Evolutionary conservation across 1,140 invertebrate genomes (phyloP).

Genomic region (Holcopasites calliopsidis): DNA sequence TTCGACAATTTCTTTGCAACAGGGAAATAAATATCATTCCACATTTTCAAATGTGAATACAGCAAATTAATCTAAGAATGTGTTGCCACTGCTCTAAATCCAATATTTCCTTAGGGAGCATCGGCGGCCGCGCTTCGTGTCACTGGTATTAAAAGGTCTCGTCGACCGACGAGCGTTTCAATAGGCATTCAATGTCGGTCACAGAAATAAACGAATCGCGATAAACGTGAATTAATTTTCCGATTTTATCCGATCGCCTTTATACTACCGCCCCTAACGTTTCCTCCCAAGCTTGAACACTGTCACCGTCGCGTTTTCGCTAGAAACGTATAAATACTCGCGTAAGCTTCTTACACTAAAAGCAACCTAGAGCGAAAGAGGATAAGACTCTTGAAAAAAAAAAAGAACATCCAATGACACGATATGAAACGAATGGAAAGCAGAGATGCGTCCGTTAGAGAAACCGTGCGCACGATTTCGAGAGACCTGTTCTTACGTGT

Average conservation of each 20-base stretch:
- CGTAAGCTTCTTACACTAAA: background rate
- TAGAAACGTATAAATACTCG: too few species aligned
- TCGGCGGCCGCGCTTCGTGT: background rate
- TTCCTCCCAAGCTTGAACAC: too few species aligned
- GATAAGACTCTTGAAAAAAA: too few species aligned
- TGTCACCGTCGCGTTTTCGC: too few species aligned
- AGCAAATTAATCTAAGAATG: too few species aligned
- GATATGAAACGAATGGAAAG: conserved; percentile 3
- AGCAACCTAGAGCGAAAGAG: background rate
- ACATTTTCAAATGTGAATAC: background rate
- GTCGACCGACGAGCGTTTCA: background rate
- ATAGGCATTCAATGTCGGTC: background rate
- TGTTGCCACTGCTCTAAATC: too few species aligned
- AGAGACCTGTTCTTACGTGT: conserved; percentile 7
- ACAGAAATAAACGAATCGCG: conserved; percentile 8
- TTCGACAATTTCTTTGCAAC: background rate
- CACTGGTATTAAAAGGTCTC: background rate
- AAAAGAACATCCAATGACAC: background rate
- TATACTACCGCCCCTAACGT: too few species aligned
- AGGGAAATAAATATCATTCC: background rate
- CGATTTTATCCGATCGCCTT: too few species aligned
- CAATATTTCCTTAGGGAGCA: too few species aligned
- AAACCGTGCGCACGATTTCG: background rate
- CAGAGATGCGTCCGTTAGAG: background rate
- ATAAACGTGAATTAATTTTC: conserved; percentile 22